phyloP scores from a whole-genome alignment of 2,113 vertebrate genomes.

The Antechinus flavipes region DNA sequence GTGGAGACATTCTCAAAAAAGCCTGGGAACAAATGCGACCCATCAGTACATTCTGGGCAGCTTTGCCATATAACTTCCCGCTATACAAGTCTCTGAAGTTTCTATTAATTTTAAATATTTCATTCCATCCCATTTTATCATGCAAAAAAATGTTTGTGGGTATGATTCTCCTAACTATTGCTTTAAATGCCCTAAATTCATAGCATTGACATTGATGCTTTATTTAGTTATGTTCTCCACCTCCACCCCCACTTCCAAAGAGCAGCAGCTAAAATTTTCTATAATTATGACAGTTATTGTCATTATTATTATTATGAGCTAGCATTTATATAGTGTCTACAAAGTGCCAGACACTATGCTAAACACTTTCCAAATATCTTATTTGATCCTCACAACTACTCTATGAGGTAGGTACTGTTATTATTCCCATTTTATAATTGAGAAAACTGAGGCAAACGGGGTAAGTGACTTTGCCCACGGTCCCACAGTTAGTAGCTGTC shows the following conservation, averaged over 20 bases:
- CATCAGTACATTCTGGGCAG: too few species aligned
- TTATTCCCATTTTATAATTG: neutral
- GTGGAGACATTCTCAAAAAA: neutral
- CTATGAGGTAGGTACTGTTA: neutral
- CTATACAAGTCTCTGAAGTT: neutral
- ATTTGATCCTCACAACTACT: neutral
- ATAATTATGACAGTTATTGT: neutral
- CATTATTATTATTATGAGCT: neutral
- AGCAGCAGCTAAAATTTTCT: neutral
- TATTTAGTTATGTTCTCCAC: neutral
- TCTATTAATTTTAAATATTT: neutral
- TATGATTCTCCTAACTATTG: neutral
- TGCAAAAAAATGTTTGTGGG: neutral
- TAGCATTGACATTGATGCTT: neutral
- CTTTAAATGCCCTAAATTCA: neutral
- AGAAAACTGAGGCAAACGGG: neutral
- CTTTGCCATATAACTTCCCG: neutral
- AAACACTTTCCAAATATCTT: neutral
- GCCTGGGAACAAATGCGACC: neutral
- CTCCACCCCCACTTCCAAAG: neutral
- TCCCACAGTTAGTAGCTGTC: neutral
- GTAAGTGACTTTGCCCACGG: neutral
- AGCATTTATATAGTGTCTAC: neutral
- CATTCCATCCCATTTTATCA: neutral
- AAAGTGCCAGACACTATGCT: neutral